phyloP scores from a whole-genome alignment of 2,888 invertebrate genomes.

The Quadroppia sp. region DNA sequence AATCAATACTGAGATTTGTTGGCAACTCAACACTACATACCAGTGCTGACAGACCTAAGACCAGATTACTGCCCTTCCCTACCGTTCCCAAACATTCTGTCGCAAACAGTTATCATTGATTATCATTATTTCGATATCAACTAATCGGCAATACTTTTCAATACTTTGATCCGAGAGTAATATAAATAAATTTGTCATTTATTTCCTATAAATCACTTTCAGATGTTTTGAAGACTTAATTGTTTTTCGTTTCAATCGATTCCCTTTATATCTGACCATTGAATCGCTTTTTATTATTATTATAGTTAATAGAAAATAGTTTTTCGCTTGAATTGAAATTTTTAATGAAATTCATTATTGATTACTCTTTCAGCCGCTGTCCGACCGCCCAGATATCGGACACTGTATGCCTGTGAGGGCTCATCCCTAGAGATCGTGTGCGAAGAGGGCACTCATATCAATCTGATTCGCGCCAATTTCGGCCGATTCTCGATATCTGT shows the following conservation, averaged over 20 bases:
- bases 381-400: conserved; percentile 62
- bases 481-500: conserved; percentile 87
- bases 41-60: background rate
- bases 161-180: too few relatives aligned
- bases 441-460: conserved; percentile 77
- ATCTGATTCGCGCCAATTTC: conserved; percentile 87
- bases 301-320: too few relatives aligned
- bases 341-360: background rate
- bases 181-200: background rate
- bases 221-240: conserved; percentile 23
- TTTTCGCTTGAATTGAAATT: too few relatives aligned
- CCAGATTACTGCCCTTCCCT: conserved; percentile 4
- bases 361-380: background rate
- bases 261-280: background rate
- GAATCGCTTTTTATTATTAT: background rate
- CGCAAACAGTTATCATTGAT: conserved; percentile 22
- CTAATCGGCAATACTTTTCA: background rate
- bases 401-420: conserved; percentile 89
- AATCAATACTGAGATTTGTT: conserved; percentile 28
- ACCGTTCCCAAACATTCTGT: conserved; percentile 12
- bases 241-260: background rate
- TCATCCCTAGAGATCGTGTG: conserved; percentile 82
- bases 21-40: background rate
- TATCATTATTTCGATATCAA: conserved; percentile 26
- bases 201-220: background rate